Evolutionary conservation across 2,888 invertebrate species (phyloP).

Genomic region (Tupiocoris notatus): DNA sequence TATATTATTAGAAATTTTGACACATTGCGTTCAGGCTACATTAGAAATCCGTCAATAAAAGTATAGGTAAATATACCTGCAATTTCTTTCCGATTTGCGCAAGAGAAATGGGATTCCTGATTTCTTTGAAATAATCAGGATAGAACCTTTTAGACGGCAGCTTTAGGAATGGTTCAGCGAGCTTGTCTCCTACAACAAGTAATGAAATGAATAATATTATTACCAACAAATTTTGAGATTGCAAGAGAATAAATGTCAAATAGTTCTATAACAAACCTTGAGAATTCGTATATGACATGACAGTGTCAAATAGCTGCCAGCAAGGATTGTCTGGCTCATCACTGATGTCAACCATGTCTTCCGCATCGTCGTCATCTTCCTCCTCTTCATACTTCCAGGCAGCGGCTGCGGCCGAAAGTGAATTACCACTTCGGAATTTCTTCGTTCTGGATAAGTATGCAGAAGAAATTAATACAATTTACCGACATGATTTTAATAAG

Average conservation of each 20-base stretch:
- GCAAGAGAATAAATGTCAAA: too few relatives aligned
- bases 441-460: slow-evolving; percentile 52
- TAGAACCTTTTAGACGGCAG: slow-evolving; percentile 87
- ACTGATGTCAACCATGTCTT: slow-evolving; percentile 66
- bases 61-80: slow-evolving; percentile 54
- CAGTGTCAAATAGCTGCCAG: slow-evolving; percentile 86
- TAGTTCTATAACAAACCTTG: slow-evolving; percentile 50
- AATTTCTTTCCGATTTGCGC: slow-evolving; percentile 85
- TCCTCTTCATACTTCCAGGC: slow-evolving; percentile 64
- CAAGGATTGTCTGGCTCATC: slow-evolving; percentile 68
- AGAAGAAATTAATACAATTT: background rate
- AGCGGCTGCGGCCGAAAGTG: slow-evolving; percentile 63
- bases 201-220: too few relatives aligned
- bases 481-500: too few relatives aligned
- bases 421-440: slow-evolving; percentile 56
- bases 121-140: slow-evolving; percentile 96
- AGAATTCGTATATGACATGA: slow-evolving; percentile 61
- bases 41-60: too few relatives aligned
- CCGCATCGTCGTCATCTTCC: slow-evolving; percentile 62
- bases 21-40: too few relatives aligned
- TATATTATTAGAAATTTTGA: too few relatives aligned
- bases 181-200: slow-evolving; percentile 63
- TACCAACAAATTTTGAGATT: too few relatives aligned
- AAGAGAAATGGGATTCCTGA: slow-evolving; percentile 91
- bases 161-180: slow-evolving; percentile 90